These are phyloP conservation scores for Gila robusta DNA, from an alignment of 2,797 vertebrate genomes.

Conservation along the genomic window DNA sequence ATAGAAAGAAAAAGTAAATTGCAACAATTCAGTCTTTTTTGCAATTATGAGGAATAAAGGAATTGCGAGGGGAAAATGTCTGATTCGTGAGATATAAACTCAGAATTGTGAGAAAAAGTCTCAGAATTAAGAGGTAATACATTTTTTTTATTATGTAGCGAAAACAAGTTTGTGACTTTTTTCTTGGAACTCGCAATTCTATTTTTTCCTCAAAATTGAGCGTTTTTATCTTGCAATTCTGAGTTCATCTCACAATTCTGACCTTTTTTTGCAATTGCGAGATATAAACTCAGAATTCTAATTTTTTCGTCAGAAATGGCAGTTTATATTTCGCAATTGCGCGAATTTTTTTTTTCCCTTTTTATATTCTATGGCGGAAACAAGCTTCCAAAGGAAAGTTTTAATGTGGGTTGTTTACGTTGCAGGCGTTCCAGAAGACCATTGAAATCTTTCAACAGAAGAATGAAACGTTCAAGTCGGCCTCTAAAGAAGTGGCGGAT, in stretches of 20 bases:
- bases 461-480: slow-evolving; percentile 89
- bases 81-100: background rate
- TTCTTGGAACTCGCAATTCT: too few species aligned
- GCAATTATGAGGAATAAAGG: background rate
- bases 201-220: too few species aligned
- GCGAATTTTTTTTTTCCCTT: background rate
- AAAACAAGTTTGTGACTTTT: background rate
- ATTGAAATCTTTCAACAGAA: slow-evolving; percentile 88
- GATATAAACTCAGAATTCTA: background rate
- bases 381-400: background rate
- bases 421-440: slow-evolving; percentile 79
- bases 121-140: background rate
- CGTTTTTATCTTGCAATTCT: too few species aligned
- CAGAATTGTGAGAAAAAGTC: background rate
- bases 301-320: too few species aligned
- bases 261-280: background rate
- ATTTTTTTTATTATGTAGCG: background rate
- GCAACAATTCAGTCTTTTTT: background rate
- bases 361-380: background rate
- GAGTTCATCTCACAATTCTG: too few species aligned
- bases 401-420: background rate
- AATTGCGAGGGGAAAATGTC: background rate
- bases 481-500: slow-evolving; percentile 84
- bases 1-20: too few species aligned
- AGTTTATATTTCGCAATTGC: background rate